These are phyloP conservation scores for Anser cygnoides DNA, from an alignment of 2,113 vertebrate genomes.

Conservation along the genomic window DNA sequence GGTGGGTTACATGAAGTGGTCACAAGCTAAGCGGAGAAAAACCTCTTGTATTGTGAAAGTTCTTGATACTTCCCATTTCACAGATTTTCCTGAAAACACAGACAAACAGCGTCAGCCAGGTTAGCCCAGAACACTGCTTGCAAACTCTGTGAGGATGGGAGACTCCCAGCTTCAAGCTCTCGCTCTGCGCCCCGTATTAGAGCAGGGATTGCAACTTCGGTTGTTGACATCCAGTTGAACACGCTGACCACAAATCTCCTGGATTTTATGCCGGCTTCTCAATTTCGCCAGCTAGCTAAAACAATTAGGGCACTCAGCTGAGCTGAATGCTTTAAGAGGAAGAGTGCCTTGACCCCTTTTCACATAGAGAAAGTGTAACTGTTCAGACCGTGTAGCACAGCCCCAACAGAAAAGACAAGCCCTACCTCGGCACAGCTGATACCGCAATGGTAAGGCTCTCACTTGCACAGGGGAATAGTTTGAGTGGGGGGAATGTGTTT, in stretches of 20 bases:
- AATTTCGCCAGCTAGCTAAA: background rate
- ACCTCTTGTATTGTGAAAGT: background rate
- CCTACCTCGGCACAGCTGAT: background rate
- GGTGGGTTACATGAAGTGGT: background rate
- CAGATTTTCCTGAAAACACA: background rate
- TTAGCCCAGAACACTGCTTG: background rate
- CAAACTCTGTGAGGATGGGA: background rate
- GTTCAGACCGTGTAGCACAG: background rate
- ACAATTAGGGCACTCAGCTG: background rate
- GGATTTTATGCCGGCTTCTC: background rate
- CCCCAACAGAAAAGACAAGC: background rate
- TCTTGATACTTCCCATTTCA: background rate
- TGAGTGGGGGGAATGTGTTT: background rate
- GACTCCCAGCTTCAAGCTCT: background rate
- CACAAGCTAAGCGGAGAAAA: background rate
- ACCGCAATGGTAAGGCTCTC: accelerated
- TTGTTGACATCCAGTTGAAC: background rate
- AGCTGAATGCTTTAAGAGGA: background rate
- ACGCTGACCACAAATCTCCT: background rate
- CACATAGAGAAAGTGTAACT: background rate
- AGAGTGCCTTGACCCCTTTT: background rate
- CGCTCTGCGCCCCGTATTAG: background rate
- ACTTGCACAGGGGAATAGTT: background rate
- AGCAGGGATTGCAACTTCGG: background rate
- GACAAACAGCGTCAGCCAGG: background rate